Percentiles rank a stretch among this genome's conserved stretches.
These are phyloP conservation scores for Ailurus styani DNA, from an alignment of 2,113 vertebrate genomes.

Conservation along the genomic window DNA sequence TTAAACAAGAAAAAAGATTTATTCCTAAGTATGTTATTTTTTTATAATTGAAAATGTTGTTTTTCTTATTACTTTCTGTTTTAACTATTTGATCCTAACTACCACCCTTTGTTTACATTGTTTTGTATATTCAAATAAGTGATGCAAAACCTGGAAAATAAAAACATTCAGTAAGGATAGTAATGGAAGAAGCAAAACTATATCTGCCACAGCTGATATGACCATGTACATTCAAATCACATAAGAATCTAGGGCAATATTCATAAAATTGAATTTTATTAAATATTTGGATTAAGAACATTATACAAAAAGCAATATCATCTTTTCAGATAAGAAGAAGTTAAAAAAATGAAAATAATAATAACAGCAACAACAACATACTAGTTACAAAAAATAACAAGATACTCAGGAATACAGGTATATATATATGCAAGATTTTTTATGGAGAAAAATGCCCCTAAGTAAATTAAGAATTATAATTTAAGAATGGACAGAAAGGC, in stretches of 20 bases:
- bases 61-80: neutral
- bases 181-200: neutral
- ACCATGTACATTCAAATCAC: neutral
- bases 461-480: neutral
- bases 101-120: neutral
- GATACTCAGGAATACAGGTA: neutral
- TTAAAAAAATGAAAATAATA: neutral
- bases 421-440: neutral
- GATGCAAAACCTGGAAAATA: neutral
- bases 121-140: neutral
- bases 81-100: neutral
- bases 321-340: neutral
- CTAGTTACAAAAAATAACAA: neutral
- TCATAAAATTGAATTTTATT: neutral
- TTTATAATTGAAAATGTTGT: neutral
- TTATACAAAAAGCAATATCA: neutral
- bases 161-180: neutral
- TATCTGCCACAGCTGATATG: neutral
- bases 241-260: neutral
- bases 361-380: neutral
- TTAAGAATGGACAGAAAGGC: neutral
- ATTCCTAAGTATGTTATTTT: neutral
- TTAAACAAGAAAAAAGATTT: neutral
- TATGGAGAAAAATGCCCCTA: neutral
- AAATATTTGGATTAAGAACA: neutral